Percentiles rank a stretch among this genome's conserved stretches.
These are phyloP conservation scores for Tipula unca DNA, from an alignment of 2,888 invertebrate genomes.

Conservation along the genomic window DNA sequence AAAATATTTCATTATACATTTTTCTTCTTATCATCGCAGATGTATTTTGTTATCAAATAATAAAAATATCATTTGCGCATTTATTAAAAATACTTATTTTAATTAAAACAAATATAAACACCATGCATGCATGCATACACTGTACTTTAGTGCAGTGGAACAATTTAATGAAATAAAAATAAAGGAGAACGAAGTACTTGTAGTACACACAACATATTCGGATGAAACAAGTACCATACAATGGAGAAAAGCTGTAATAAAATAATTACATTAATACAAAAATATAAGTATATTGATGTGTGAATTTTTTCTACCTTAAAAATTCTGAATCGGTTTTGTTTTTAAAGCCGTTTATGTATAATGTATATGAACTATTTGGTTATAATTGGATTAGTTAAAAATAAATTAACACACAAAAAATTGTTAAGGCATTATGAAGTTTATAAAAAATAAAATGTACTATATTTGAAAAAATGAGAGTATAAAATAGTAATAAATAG, in stretches of 20 bases:
- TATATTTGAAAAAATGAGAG: conserved; percentile 17
- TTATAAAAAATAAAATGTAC: neutral
- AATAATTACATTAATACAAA: neutral
- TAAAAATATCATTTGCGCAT: neutral
- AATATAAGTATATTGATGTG: neutral
- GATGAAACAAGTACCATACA: neutral
- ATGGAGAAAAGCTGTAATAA: conserved; percentile 14
- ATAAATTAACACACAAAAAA: conserved; percentile 25
- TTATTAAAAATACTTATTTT: neutral
- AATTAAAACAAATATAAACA: neutral
- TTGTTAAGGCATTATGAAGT: neutral
- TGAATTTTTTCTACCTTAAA: neutral
- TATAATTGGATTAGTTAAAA: neutral
- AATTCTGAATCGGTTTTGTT: neutral
- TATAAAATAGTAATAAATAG: conserved; percentile 22
- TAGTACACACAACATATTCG: neutral
- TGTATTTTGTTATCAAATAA: neutral
- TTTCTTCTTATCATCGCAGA: too few relatives aligned
- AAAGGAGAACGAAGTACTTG: neutral
- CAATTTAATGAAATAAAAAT: neutral
- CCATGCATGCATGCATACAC: neutral
- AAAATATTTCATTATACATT: too few relatives aligned
- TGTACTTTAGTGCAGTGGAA: neutral
- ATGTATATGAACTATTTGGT: neutral
- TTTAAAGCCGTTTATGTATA: neutral